These are phyloP conservation scores for Scaptomyza pallida DNA, from an alignment of 1,140 invertebrate species.

Conservation along the genomic window DNA sequence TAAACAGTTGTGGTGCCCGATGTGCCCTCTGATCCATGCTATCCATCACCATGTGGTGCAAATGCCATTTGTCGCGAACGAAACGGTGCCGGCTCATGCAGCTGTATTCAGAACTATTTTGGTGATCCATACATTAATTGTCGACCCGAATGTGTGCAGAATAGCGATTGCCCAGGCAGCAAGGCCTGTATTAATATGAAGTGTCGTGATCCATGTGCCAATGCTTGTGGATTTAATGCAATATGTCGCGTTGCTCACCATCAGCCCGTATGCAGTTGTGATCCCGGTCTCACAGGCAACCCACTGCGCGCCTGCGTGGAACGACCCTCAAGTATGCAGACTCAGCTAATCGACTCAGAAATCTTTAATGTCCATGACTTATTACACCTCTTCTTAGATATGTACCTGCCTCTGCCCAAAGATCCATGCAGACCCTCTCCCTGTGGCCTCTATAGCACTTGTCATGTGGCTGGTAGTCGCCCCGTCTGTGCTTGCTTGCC, in stretches of 20 bases:
- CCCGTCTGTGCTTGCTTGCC: constrained; percentile 92
- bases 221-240: constrained; percentile 91
- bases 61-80: constrained; percentile 92
- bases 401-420: constrained; percentile 85
- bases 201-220: constrained; percentile 92
- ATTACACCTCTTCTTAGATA: constrained; percentile 83
- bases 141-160: constrained; percentile 92
- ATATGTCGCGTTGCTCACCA: constrained; percentile 93
- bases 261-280: constrained; percentile 91
- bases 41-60: constrained; percentile 92
- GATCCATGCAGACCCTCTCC: constrained; percentile 92
- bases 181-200: constrained; percentile 93
- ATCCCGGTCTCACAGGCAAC: constrained; percentile 90
- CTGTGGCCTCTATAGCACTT: constrained; percentile 92
- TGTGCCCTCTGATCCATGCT: constrained; percentile 87
- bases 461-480: constrained; percentile 88
- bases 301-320: constrained; percentile 89
- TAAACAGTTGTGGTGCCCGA: constrained; percentile 77
- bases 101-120: constrained; percentile 91
- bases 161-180: constrained; percentile 89
- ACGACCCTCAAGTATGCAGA: constrained; percentile 86
- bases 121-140: constrained; percentile 93
- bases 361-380: constrained; percentile 36
- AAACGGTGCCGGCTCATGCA: constrained; percentile 91
- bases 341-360: not conserved